Percentiles rank a stretch among this genome's conserved stretches.
phyloP scores from a whole-genome alignment of 2,113 vertebrate species.

The Protomyctophum bolini region DNA sequence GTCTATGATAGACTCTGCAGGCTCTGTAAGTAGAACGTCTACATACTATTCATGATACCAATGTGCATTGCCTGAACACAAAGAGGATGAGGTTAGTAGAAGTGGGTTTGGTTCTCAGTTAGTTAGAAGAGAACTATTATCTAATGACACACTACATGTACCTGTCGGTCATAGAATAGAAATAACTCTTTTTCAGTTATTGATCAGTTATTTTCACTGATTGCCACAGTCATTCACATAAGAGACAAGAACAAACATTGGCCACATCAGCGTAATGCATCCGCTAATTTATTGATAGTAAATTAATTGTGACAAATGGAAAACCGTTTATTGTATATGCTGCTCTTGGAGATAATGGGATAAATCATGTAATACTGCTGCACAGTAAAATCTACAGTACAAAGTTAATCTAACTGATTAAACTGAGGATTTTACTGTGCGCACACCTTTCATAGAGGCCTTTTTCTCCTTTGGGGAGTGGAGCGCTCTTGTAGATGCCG shows the following conservation, averaged over 20 bases:
- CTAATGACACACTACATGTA: conserved; percentile 50
- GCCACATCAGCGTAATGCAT: neutral
- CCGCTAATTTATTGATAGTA: neutral
- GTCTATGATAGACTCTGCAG: no score
- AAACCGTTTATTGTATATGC: neutral
- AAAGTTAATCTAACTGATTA: no score
- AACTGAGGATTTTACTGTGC: no score
- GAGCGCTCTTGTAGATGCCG: neutral
- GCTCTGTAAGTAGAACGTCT: no score
- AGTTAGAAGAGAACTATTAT: conserved; percentile 2
- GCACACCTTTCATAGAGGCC: no score
- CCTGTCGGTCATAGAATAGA: no score
- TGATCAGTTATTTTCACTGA: no score
- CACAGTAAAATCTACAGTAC: no score
- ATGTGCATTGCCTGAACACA: neutral
- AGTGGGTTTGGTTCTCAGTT: conserved; percentile 1
- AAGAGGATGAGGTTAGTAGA: neutral
- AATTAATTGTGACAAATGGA: neutral
- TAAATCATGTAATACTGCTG: no score
- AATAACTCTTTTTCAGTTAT: no score
- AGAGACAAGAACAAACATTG: neutral
- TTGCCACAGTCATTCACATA: neutral
- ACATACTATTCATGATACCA: neutral
- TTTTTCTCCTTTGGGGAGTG: neutral
- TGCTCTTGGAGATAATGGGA: neutral